Evolutionary conservation across 2,888 invertebrate genomes (phyloP).

Genomic region (Serripes groenlandicus): DNA sequence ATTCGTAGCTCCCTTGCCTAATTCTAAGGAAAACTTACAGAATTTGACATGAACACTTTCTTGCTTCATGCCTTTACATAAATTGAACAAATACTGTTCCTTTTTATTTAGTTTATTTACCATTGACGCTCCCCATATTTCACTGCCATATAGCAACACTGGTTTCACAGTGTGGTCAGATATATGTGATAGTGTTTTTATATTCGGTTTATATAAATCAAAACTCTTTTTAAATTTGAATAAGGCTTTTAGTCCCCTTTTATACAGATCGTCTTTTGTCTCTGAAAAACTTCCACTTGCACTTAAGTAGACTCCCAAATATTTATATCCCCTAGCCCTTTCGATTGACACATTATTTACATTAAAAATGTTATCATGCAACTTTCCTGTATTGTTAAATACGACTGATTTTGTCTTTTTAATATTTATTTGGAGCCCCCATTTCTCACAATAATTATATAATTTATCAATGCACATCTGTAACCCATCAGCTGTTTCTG

Average conservation of each 20-base stretch:
- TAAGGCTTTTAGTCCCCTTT: constrained; percentile 1
- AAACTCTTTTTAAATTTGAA: constrained; percentile 11
- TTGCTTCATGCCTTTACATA: too few relatives aligned
- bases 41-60: too few relatives aligned
- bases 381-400: not conserved
- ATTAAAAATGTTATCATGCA: not conserved
- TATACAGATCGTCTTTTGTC: not conserved
- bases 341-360: not conserved
- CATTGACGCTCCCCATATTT: too few relatives aligned
- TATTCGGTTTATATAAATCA: not conserved
- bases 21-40: too few relatives aligned
- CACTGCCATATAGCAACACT: not conserved
- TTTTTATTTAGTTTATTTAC: too few relatives aligned
- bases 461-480: not conserved
- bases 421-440: not conserved
- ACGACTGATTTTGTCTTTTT: not conserved
- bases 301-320: not conserved
- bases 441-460: not conserved
- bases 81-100: too few relatives aligned
- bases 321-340: not conserved
- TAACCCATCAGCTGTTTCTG: not conserved
- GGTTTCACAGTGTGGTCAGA: constrained; percentile 7
- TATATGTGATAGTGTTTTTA: not conserved
- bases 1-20: too few relatives aligned
- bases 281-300: not conserved